Evolutionary conservation across 1,140 invertebrate species (phyloP), one percentile per base, ranked within the genome.

Genomic region (Aphelenchoides avenae): DNA sequence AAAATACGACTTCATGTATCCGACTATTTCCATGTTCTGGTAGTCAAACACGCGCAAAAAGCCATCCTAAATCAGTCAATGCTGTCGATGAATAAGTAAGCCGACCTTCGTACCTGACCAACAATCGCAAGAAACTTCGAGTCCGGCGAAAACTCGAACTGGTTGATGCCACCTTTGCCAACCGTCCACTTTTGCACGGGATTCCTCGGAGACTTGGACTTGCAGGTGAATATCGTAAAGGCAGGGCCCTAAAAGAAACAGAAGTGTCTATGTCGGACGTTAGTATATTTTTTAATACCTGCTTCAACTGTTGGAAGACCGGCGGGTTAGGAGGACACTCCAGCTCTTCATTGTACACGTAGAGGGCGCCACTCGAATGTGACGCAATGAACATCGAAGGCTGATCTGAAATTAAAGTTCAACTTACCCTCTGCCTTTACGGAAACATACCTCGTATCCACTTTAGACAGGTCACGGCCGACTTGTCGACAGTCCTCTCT

Each of bases 401-500:
- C 30, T 90, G 94, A 37, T 87, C 88, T 24, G 93, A 92, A 61
- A 96, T 84, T 91, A 91, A 96, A 72, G 87, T 86, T 72, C 96
- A 86, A 79, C 91, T 95, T 20, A 91, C 95, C 34, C 9, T 15
- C 13, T 18, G 42, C 46, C 52, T 61, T 41, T 15, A 24, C 18
- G 36, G 46, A 18, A 1, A 85, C 27, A 89, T 92, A 44, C 87
- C 87, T 15, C 93, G 94, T 55, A 98, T 85, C 93, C 93, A 98
- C 74, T 88, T 86, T 71, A 98, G 86, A 79, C 93, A 97, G n/a
- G 94, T 98, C 61, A 97, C 93, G 30, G 59, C 44, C 50, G 87
- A 91, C 81, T 96, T 97, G 78, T 99, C 94, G 77, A 98, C 94
- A 71, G 93, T 80, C 79, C 91, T 86, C 89, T 98, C 94, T 84